These are phyloP conservation scores for Atopsyche davidsoni DNA, from an alignment of 1,140 invertebrate species.

Conservation along the genomic window DNA sequence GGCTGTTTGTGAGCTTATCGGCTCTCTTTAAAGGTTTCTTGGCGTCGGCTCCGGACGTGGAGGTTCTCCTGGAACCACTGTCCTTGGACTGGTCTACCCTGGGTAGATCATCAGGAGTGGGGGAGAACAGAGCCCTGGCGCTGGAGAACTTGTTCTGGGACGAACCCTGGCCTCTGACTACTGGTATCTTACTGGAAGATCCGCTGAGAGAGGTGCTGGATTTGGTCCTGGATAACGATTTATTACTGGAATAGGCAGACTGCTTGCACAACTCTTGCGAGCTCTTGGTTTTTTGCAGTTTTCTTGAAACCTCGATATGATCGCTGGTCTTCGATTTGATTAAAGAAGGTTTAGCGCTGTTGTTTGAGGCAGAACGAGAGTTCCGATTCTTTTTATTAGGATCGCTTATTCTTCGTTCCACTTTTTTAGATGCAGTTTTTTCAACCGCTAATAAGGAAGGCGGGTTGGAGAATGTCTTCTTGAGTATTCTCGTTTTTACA, in stretches of 20 bases:
- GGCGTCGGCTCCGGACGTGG: constrained; percentile 33
- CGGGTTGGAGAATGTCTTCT: constrained; percentile 48
- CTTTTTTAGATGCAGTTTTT: constrained; percentile 38
- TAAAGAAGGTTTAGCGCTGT: constrained; percentile 14
- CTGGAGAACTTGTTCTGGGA: constrained; percentile 44
- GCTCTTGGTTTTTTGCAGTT: constrained; percentile 51
- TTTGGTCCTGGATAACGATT: constrained; percentile 41
- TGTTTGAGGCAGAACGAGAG: constrained; percentile 1
- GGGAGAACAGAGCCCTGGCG: constrained; percentile 46
- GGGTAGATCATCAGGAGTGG: constrained; percentile 50
- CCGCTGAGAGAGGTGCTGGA: constrained; percentile 49
- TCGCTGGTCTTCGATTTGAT: constrained; percentile 28
- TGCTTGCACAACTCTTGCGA: constrained; percentile 50
- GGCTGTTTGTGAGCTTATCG: constrained; percentile 38
- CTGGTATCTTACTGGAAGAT: constrained; percentile 53
- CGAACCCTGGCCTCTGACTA: constrained; percentile 45
- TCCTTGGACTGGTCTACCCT: constrained; percentile 48
- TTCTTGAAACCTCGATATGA: constrained; percentile 35
- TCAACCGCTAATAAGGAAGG: constrained; percentile 42
- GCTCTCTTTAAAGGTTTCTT: constrained; percentile 37
- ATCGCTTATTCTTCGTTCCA: constrained; percentile 40
- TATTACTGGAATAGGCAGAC: constrained; percentile 28
- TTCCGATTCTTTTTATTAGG: constrained; percentile 34
- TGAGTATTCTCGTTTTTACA: constrained; percentile 48
- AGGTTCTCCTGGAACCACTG: no score